Conservation (phyloP, 2,888 invertebrate species). For the Prosopocoilus inquinatus region DNA sequence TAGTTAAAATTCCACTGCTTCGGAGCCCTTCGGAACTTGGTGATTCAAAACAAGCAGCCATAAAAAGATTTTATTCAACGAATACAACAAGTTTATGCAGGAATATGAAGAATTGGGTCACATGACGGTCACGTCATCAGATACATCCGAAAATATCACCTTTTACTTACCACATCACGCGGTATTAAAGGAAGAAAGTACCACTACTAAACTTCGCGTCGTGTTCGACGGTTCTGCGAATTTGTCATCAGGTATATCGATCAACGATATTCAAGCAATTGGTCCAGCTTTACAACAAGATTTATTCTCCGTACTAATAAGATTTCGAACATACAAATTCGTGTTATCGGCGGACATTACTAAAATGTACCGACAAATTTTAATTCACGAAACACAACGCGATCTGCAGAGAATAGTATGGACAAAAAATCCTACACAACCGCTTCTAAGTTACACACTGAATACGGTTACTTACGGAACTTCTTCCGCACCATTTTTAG, state of each 20-base stretch:
- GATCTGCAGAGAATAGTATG: slow-evolving; percentile 30
- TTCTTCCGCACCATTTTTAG: slow-evolving; percentile 26
- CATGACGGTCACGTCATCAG: neutral
- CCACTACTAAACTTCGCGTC: slow-evolving; percentile 7
- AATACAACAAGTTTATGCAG: neutral
- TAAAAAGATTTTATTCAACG: neutral
- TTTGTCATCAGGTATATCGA: neutral
- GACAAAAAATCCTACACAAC: slow-evolving; percentile 18
- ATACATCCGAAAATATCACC: neutral
- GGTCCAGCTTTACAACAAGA: slow-evolving; percentile 12
- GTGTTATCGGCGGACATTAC: slow-evolving; percentile 7
- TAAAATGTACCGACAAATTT: slow-evolving; percentile 31
- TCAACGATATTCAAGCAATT: slow-evolving; percentile 9
- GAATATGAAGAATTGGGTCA: slow-evolving; percentile 1
- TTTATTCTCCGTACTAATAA: slow-evolving; percentile 3
- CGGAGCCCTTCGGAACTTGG: neutral
- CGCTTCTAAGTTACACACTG: slow-evolving; percentile 18
- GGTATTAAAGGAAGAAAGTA: slow-evolving; percentile 1
- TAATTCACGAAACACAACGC: slow-evolving; percentile 24
- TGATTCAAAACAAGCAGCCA: neutral
- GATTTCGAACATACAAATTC: slow-evolving; percentile 1
- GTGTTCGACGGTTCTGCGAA: slow-evolving; percentile 1
- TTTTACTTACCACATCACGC: slow-evolving; percentile 7
- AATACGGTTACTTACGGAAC: slow-evolving; percentile 30
- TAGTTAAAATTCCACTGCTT: neutral